Conservation (phyloP, 2,113 vertebrate species). For the Excalfactoria chinensis region DNA sequence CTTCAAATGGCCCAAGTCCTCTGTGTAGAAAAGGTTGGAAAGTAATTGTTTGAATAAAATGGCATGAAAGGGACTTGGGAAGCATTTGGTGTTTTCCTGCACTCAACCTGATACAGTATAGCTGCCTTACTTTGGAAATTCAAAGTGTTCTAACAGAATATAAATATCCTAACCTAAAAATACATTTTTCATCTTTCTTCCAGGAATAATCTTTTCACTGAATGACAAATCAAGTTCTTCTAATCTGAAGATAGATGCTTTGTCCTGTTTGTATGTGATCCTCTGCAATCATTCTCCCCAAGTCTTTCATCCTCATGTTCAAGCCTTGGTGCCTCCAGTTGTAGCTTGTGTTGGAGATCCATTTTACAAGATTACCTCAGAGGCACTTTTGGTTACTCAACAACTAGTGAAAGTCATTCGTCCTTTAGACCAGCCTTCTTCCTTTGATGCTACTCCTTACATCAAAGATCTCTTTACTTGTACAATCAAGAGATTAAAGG, state of each 20-base stretch:
- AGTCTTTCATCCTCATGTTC: conserved; percentile 96
- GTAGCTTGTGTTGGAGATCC: conserved; percentile 97
- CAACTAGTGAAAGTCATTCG: conserved; percentile 98
- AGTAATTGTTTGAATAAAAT: neutral
- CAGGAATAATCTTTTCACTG: conserved; percentile 97
- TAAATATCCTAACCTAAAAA: conserved; percentile 16
- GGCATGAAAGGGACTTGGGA: neutral
- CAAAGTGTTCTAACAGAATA: neutral
- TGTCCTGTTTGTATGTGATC: conserved; percentile 96
- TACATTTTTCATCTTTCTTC: conserved; percentile 30
- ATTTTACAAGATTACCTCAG: conserved; percentile 99
- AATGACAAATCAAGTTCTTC: conserved; percentile 99
- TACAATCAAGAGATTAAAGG: conserved; percentile 95
- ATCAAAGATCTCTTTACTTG: conserved; percentile 96
- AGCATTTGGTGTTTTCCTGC: neutral
- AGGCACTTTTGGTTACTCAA: conserved; percentile 96
- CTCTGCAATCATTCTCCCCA: conserved; percentile 96
- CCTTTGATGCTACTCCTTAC: conserved; percentile 94
- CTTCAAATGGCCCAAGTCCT: neutral
- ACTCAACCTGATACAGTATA: neutral
- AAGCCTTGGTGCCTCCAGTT: conserved; percentile 93
- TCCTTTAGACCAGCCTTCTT: conserved; percentile 90
- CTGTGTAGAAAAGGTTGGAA: neutral
- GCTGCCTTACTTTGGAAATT: neutral
- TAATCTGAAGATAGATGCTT: conserved; percentile 96